Base-by-base conservation (phyloP, 2,888 invertebrate genomes). In the Cacoxenus indagator region DNA sequence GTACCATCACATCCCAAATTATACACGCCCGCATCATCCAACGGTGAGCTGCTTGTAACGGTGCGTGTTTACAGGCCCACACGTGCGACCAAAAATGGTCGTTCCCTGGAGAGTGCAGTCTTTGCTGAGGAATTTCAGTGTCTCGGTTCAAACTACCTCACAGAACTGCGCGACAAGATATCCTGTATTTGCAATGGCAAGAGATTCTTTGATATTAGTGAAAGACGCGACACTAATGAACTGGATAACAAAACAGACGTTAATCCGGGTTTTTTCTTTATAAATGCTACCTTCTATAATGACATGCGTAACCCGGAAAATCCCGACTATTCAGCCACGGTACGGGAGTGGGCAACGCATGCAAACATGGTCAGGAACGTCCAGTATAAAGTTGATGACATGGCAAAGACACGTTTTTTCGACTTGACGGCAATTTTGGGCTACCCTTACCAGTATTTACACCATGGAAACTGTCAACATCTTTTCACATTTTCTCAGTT, bases 401-500 rank as follows among this genome's bases (percentile, higher is more conserved):
- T 94, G 92, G 90, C 92, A 76, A 79, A 89, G 71, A 89, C 89
- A 0, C 84, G 82, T 31, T 87, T 93, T 48, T 76, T 86, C 17
- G 90, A 91, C 73, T 84, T 93, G 19, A 87, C 83, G 6, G 84
- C 91, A 5, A 88, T 90, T 51, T 84, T 92, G 5, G 94, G 94
- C 0, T 91, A 91, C 82, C 93, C 94, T 61, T 87, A 87, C 67
- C 84, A 98, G 0, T 98, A 95, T 89, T 90, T 94, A 71, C 98
- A 98, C 89, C 95, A 96, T 87, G 97, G 96, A 8, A 91, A 92
- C 82, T 98, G 98, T 88, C 97, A 98, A 88, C 98, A 98, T 88
- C 86, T 97, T 1, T 90, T 98, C 81, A 90, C 93, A 0, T 93
- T 98, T 86, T 93, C 93, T 0, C 94, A 95, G 85, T 89, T 94